Base-by-base conservation (phyloP, 2,113 vertebrate species). In the Nymphicus hollandicus region DNA sequence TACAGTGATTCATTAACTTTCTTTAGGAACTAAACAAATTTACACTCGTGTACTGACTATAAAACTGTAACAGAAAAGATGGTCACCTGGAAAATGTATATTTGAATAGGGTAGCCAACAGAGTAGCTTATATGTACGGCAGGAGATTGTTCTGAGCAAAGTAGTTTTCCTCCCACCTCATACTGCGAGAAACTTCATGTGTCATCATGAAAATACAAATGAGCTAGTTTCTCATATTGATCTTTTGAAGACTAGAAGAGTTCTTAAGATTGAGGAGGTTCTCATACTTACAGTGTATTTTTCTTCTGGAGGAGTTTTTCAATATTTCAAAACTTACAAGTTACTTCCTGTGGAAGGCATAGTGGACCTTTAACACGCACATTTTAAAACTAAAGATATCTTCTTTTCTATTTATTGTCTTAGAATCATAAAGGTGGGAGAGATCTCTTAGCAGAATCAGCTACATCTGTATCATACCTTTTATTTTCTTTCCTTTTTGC, bases 141-240 rank as follows among this genome's bases (percentile, higher is more conserved):
- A 53, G 37, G 27, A 84, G 29, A 41, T 31, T 81, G 12, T 83
- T 89, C 60, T 81, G n/a, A 66, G 37, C 9, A 81, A 69, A 81
- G 46, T 24, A 63, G 17, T 63, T 81, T 88, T 88, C 22, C 22
- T 91, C 28, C 44, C 17, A 80, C 20, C 6, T 82, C 29, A 18
- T 50, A 33, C 18, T 52, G 14, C 12, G 9, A 53, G 70, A 81
- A 94, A 58, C 11, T 41, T 13, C 52, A 10, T 1, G 2, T 50
- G 33, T 71, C 7, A 13, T 76, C 7, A 12, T n/a, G 27, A 81
- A 93, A 39, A 47, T 18, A 86, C 6, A 82, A 83, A 69, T 50
- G 80, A 77, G 1, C 5, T 56, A 17, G 3, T 41, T 81, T 68
- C 11, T 7, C 0, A 0, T 60, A 53, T 16, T 71, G 65, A 23